A percentile compares a stretch with the other conserved stretches of the same genome.
phyloP scores from a whole-genome alignment of 2,113 vertebrate genomes.

The Calyptomena viridis region DNA sequence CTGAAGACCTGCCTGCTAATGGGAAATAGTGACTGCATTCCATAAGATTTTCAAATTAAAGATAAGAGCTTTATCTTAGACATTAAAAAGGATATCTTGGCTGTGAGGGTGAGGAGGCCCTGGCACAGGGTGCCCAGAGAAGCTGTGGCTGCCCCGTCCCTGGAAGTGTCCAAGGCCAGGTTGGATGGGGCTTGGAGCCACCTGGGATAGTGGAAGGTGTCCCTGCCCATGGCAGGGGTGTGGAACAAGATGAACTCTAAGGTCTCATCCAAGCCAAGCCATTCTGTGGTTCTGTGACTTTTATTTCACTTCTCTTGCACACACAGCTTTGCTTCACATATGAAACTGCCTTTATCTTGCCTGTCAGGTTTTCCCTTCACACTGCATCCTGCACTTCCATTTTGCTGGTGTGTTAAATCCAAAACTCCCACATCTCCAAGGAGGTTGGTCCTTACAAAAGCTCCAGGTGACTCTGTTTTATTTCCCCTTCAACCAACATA shows the following conservation, averaged over 20 bases:
- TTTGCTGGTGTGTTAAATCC: background rate
- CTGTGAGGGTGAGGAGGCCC: background rate
- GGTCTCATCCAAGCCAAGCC: background rate
- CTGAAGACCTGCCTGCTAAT: background rate
- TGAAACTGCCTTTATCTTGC: background rate
- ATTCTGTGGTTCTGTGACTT: no score
- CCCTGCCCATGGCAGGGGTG: background rate
- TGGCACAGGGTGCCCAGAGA: background rate
- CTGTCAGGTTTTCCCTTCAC: background rate
- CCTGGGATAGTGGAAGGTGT: background rate
- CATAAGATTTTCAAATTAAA: background rate
- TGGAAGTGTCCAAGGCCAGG: background rate
- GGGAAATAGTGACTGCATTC: background rate
- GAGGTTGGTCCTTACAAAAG: background rate
- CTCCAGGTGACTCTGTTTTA: background rate
- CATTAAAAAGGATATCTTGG: accelerated
- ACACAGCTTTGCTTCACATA: background rate
- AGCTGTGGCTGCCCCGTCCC: background rate
- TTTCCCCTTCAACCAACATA: background rate
- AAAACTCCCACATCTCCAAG: accelerated
- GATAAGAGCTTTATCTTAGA: background rate
- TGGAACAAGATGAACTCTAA: background rate
- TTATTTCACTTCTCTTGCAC: background rate
- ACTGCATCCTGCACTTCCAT: background rate
- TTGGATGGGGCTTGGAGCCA: accelerated